Evolutionary conservation across 2,888 invertebrate species (phyloP).

Genomic region (Patella ulyssiponensis): DNA sequence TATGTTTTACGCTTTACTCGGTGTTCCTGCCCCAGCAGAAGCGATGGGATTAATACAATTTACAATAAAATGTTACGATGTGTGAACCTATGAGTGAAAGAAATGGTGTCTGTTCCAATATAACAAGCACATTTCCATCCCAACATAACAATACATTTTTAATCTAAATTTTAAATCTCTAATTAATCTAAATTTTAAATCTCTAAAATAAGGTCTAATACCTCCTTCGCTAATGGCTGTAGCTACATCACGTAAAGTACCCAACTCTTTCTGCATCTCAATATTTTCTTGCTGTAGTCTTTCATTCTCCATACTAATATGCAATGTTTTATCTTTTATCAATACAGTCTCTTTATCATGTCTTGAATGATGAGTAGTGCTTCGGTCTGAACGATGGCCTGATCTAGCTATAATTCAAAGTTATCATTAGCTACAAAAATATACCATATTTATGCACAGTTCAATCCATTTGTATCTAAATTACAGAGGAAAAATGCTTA

Average conservation of each 20-base stretch:
- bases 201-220: conserved; percentile 23
- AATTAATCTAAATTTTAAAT: background rate
- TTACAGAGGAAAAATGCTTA: too few species aligned
- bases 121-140: background rate
- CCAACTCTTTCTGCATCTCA: conserved; percentile 50
- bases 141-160: background rate
- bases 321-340: conserved; percentile 1
- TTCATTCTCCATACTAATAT: conserved; percentile 32
- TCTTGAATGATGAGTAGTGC: conserved; percentile 8
- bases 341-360: background rate
- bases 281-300: conserved; percentile 50
- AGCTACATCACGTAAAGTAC: conserved; percentile 51
- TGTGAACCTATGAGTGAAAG: background rate
- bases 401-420: background rate
- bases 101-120: background rate
- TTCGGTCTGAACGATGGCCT: conserved; percentile 3
- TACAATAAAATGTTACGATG: background rate
- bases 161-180: background rate
- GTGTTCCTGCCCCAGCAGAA: background rate
- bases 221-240: conserved; percentile 57
- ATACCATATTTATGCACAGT: too few species aligned
- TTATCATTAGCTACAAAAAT: background rate
- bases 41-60: background rate
- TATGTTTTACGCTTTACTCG: too few species aligned
- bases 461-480: too few species aligned